Conservation (phyloP, 2,113 vertebrate genomes). For the Orycteropus afer region DNA sequence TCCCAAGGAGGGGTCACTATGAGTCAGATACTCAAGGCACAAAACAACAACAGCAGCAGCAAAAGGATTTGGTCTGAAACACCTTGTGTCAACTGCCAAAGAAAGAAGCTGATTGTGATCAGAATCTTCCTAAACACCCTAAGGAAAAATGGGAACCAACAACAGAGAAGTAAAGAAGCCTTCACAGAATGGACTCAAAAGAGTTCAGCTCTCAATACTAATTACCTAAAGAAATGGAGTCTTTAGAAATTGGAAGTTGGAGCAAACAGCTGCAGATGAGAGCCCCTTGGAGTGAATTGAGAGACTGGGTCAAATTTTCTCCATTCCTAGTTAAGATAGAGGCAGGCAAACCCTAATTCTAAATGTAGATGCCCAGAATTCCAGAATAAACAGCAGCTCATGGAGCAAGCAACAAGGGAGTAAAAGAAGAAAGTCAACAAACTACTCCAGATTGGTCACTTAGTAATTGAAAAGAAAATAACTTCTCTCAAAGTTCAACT, state of each 20-base stretch:
- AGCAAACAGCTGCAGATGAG: neutral
- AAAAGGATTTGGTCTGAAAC: neutral
- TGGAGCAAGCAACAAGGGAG: conserved; percentile 49
- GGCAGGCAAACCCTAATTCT: neutral
- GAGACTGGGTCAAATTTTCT: neutral
- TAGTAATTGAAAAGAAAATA: conserved; percentile 79
- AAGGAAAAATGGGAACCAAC: neutral
- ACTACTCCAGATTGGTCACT: conserved; percentile 32
- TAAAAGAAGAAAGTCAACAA: conserved; percentile 59
- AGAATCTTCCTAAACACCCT: neutral
- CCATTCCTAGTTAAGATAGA: conserved; percentile 18
- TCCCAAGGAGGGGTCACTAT: too few species aligned
- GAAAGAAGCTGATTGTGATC: conserved; percentile 1
- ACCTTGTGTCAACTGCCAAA: neutral
- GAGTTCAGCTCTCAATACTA: neutral
- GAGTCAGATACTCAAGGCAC: too few species aligned
- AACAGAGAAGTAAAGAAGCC: neutral
- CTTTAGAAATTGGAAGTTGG: neutral
- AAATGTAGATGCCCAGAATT: neutral
- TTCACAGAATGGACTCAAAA: neutral
- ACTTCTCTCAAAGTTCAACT: conserved; percentile 76
- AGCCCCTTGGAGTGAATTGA: neutral
- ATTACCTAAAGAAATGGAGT: neutral
- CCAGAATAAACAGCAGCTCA: conserved; percentile 60
- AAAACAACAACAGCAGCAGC: neutral